Conservation (phyloP, 1,140 invertebrate genomes). For the Papilio aristodemus region DNA sequence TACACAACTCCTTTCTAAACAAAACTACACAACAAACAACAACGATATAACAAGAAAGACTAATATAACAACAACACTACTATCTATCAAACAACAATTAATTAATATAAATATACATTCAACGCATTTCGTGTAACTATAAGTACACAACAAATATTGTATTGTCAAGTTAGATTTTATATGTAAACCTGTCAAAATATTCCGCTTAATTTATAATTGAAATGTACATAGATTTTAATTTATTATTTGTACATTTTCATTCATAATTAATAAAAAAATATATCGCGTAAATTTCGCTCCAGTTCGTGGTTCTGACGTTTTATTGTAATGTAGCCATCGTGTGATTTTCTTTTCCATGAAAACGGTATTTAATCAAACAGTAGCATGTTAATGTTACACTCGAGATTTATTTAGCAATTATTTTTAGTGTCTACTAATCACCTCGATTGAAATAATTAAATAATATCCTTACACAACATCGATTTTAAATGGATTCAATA, state of each 20-base stretch:
- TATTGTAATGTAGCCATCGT: constrained; percentile 47
- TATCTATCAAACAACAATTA: constrained; percentile 44
- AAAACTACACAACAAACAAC: constrained; percentile 42
- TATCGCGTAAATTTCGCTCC: constrained; percentile 65
- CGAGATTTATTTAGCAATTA: too few species aligned
- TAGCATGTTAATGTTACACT: too few species aligned
- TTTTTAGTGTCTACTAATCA: too few species aligned
- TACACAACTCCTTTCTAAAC: constrained; percentile 52
- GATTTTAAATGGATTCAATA: too few species aligned
- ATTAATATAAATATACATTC: constrained; percentile 35
- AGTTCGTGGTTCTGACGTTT: constrained; percentile 65
- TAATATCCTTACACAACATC: too few species aligned
- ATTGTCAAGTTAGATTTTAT: constrained; percentile 19
- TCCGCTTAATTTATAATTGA: constrained; percentile 23
- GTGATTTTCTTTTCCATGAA: neutral
- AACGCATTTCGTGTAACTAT: constrained; percentile 25
- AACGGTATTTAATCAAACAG: neutral
- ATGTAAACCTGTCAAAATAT: constrained; percentile 16
- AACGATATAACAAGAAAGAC: constrained; percentile 52
- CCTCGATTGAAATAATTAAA: too few species aligned
- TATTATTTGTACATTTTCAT: constrained; percentile 55
- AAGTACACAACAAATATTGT: constrained; percentile 21
- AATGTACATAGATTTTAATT: constrained; percentile 37
- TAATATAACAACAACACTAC: constrained; percentile 46
- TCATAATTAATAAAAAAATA: constrained; percentile 60